Evolutionary conservation across 2,113 vertebrate species (phyloP).

Genomic region (Channa argus): DNA sequence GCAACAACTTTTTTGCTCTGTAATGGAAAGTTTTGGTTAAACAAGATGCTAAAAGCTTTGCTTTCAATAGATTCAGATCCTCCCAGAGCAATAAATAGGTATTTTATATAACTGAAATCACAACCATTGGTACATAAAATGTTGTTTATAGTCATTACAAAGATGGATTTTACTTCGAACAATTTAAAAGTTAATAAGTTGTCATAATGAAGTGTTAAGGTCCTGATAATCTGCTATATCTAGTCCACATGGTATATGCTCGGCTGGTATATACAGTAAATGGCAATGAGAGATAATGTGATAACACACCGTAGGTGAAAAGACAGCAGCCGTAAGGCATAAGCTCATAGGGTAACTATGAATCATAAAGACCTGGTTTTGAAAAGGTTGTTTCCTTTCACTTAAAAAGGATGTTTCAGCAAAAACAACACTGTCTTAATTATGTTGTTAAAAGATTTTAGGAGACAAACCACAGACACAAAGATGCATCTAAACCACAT

Average conservation of each 20-base stretch:
- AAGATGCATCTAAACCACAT: constrained; percentile 43
- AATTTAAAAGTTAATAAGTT: neutral
- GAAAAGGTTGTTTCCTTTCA: constrained; percentile 23
- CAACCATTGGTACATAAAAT: neutral
- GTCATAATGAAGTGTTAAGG: neutral
- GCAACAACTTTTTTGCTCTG: neutral
- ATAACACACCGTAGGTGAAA: constrained; percentile 19
- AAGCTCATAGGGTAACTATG: neutral
- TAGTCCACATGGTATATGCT: neutral
- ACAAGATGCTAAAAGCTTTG: too few species aligned
- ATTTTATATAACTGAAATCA: neutral
- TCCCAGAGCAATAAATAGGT: neutral
- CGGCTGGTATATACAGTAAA: neutral
- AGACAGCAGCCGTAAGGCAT: constrained; percentile 5
- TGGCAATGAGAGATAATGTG: neutral
- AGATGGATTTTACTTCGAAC: neutral
- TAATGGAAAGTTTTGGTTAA: too few species aligned
- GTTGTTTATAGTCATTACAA: neutral
- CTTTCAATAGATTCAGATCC: neutral
- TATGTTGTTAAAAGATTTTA: constrained; percentile 30
- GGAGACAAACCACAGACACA: constrained; percentile 18
- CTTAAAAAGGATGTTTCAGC: constrained; percentile 38
- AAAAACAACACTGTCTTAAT: constrained; percentile 43
- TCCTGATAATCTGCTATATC: neutral
- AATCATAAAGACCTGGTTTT: constrained; percentile 27